Conservation (phyloP, 1,140 invertebrate genomes). For the Heliconius melpomene region DNA sequence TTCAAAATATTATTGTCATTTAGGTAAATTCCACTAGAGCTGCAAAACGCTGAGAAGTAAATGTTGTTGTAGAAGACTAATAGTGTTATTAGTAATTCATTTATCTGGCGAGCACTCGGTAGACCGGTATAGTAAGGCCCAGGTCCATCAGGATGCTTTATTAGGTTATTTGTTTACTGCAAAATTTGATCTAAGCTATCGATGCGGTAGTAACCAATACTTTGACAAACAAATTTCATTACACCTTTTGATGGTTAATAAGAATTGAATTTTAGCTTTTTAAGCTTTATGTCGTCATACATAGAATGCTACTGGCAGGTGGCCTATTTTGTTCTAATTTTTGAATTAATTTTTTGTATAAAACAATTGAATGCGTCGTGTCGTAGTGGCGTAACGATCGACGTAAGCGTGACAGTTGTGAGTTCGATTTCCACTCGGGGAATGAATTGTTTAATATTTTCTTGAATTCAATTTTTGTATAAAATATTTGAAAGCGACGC, state of each 20-base stretch:
- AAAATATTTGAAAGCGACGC: no score
- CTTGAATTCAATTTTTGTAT: no score
- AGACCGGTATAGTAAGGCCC: background rate
- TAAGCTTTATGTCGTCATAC: background rate
- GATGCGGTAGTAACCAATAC: background rate
- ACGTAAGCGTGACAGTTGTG: no score
- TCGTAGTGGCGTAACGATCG: no score
- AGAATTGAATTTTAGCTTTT: background rate
- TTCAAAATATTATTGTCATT: no score
- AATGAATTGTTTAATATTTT: no score
- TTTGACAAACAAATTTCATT: background rate
- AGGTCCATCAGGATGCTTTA: background rate
- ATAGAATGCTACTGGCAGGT: no score
- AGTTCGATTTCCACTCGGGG: no score
- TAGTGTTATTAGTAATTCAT: background rate
- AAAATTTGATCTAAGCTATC: background rate
- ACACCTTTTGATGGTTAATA: background rate
- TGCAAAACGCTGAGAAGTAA: background rate
- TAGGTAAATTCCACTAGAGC: background rate
- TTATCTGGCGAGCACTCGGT: background rate
- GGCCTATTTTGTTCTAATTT: no score
- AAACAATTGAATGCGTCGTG: no score
- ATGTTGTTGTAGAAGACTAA: background rate
- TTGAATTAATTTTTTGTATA: no score
- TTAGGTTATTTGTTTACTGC: background rate